These are phyloP conservation scores for Hypomecis atomaria DNA, from an alignment of 2,888 invertebrate species.

Conservation along the genomic window DNA sequence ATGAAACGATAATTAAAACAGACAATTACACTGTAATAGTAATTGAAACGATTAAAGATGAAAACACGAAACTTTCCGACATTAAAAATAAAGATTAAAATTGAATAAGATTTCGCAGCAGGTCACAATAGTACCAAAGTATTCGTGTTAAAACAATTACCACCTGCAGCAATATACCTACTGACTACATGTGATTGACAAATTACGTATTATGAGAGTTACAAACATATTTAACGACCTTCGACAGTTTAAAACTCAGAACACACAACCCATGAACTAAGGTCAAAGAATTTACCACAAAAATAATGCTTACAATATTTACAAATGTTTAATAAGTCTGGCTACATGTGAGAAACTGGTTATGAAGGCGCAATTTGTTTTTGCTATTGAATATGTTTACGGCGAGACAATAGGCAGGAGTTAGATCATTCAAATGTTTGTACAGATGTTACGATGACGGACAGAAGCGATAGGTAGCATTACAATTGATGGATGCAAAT, in stretches of 20 bases:
- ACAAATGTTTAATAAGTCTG: conserved; percentile 19
- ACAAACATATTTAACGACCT: conserved; percentile 10
- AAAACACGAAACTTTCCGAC: conserved; percentile 8
- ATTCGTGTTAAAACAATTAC: conserved; percentile 33
- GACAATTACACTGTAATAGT: conserved; percentile 24
- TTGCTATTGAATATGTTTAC: conserved; percentile 56
- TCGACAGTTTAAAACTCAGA: conserved; percentile 17
- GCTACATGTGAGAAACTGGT: conserved; percentile 49
- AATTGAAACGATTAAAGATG: conserved; percentile 8
- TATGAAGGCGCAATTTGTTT: conserved; percentile 57
- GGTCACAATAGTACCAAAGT: conserved; percentile 1
- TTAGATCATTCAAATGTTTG: conserved; percentile 52
- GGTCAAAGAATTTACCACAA: conserved; percentile 40
- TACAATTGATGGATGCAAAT: conserved; percentile 46
- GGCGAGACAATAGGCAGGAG: conserved; percentile 56
- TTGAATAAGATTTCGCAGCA: conserved; percentile 1
- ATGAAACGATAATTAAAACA: conserved; percentile 45
- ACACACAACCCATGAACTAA: conserved; percentile 45
- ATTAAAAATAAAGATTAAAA: not conserved
- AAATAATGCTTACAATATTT: conserved; percentile 20
- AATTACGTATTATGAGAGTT: conserved; percentile 21
- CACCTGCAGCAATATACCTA: conserved; percentile 12
- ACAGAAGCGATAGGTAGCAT: conserved; percentile 51
- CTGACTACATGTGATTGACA: conserved; percentile 12
- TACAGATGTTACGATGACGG: conserved; percentile 51